Evolutionary conservation across 2,888 invertebrate genomes (phyloP).

Genomic region (Agonum fuliginosum): DNA sequence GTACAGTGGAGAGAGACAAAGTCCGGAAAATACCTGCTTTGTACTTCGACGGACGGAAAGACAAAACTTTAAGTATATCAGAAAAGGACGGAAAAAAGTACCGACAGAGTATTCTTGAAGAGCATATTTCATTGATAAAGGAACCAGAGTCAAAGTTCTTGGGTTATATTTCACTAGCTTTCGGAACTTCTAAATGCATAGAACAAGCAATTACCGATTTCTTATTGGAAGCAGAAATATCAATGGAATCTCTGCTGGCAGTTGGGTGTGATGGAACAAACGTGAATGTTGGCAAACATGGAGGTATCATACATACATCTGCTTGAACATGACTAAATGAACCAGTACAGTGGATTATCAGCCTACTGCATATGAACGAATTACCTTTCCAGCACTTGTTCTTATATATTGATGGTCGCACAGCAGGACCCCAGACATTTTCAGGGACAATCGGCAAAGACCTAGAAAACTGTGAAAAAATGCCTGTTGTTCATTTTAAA

Average conservation of each 20-base stretch:
- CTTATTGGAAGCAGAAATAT: slow-evolving; percentile 56
- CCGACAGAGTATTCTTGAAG: not conserved
- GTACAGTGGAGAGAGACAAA: not conserved
- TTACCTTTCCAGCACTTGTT: slow-evolving; percentile 62
- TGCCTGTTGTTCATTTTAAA: slow-evolving; percentile 43
- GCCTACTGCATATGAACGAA: slow-evolving; percentile 62
- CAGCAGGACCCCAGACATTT: slow-evolving; percentile 62
- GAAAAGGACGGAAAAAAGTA: not conserved
- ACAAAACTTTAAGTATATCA: not conserved
- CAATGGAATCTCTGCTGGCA: not conserved
- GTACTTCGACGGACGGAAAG: not conserved
- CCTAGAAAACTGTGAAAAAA: slow-evolving; percentile 59
- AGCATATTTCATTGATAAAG: slow-evolving; percentile 29
- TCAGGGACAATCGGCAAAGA: slow-evolving; percentile 62
- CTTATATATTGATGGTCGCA: slow-evolving; percentile 61
- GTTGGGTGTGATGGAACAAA: not conserved
- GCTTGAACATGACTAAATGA: not conserved
- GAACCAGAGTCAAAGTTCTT: slow-evolving; percentile 11
- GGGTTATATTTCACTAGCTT: slow-evolving; percentile 18
- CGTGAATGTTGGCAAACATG: not conserved
- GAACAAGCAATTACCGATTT: slow-evolving; percentile 31
- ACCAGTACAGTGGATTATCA: slow-evolving; percentile 38
- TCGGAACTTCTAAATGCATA: slow-evolving; percentile 46
- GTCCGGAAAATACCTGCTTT: not conserved
- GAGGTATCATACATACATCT: not conserved